Conservation (phyloP, 2,797 vertebrate genomes). For the Sciurus vulgaris region DNA sequence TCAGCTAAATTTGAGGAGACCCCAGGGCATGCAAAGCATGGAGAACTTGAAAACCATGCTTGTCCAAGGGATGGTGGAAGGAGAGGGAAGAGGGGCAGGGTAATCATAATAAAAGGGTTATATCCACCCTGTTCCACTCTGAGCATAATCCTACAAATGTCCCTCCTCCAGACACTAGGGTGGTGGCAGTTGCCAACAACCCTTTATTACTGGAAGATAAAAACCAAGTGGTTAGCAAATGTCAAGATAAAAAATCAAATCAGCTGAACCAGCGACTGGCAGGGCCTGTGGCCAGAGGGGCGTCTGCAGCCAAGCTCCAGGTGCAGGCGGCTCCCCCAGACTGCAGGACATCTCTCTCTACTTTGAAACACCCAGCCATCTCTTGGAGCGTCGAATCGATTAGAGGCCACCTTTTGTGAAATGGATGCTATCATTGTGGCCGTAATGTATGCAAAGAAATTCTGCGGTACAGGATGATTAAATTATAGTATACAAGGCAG, state of each 20-base stretch:
- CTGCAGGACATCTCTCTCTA: background rate
- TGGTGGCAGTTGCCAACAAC: background rate
- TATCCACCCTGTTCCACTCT: background rate
- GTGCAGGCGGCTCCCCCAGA: background rate
- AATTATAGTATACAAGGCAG: slow-evolving; percentile 10
- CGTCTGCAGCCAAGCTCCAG: background rate
- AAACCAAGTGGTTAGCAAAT: background rate
- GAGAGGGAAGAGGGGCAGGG: background rate
- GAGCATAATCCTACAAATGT: background rate
- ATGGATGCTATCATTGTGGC: slow-evolving; percentile 54
- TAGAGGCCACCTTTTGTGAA: slow-evolving; percentile 68
- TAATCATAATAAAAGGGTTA: background rate
- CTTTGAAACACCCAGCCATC: background rate
- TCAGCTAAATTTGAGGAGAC: background rate
- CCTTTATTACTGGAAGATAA: slow-evolving; percentile 31
- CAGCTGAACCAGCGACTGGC: background rate
- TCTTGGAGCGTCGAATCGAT: background rate
- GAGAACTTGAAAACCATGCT: background rate
- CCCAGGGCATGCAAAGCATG: background rate
- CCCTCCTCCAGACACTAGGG: background rate
- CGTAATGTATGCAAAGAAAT: slow-evolving; percentile 70
- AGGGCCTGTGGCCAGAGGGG: rapidly evolving
- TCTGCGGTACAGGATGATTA: slow-evolving; percentile 51
- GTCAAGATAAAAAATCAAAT: slow-evolving; percentile 29
- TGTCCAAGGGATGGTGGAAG: background rate